Evolutionary conservation across 1,140 invertebrate genomes (phyloP), one percentile per base, ranked within the genome.

Genomic region (Eumeta japonica): DNA sequence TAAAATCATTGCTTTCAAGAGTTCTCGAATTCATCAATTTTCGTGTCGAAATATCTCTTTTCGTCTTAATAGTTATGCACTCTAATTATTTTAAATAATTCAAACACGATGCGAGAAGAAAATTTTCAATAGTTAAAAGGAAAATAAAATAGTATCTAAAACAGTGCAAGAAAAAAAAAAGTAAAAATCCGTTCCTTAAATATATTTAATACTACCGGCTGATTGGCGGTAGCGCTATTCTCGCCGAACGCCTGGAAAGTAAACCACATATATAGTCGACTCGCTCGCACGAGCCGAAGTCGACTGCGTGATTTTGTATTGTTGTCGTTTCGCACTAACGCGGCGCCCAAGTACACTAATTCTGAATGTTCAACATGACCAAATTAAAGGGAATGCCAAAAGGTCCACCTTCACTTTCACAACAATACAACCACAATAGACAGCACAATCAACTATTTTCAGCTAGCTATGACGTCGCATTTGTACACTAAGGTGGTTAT

Each of bases 161-260:
- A 61, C 46, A 71, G 68, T 74, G 68, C 68, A 74, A 62, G 61
- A 70, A 71, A 65, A 62, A 71, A 56, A 48, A 55, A 64, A 39
- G 63, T 45, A 64, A 64, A 64, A 42, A 58, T 62, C 70, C 65
- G 68, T 65, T 74, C 66, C 62, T 58, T 74, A 71, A 66, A 68
- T 62, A 65, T 65, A 63, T 43, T 61, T 58, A 73, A 73, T 77
- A 77, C 72, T 82, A 82, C 81, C 80, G 80, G 79, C 79, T 81
- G 78, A 78, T 77, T 79, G 71, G 79, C 78, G 74, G 80, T 77
- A 71, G 82, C 80, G 76, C 81, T 83, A 81, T 80, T 82, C 76
- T 80, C 77, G 79, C 71, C 77, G 74, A 76, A 81, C 67, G 77
- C 79, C 80, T 82, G 80, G 77, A 82, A 81, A 74, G 70, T 74